phyloP scores from a whole-genome alignment of 2,888 invertebrate genomes.

The Drosophila macrospina region DNA sequence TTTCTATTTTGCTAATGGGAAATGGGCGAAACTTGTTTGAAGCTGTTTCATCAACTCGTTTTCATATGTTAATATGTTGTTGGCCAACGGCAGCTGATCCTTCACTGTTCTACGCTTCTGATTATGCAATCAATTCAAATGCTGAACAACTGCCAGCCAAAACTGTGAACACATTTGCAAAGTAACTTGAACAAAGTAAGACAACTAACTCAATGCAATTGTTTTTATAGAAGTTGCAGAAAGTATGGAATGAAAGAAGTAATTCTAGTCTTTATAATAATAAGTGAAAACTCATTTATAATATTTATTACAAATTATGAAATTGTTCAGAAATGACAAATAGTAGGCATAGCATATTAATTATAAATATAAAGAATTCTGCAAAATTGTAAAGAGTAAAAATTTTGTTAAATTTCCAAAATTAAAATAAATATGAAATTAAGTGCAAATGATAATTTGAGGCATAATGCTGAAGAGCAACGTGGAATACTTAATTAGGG shows the following conservation, averaged over 20 bases:
- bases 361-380: neutral
- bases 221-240: neutral
- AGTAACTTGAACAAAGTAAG: neutral
- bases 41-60: conserved; percentile 65
- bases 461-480: neutral
- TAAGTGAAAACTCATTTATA: neutral
- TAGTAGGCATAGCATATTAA: neutral
- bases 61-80: conserved; percentile 59
- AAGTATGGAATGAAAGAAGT: neutral
- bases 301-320: too few relatives aligned
- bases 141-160: conserved; percentile 26
- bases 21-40: conserved; percentile 50
- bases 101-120: too few relatives aligned
- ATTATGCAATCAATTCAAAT: conserved; percentile 25
- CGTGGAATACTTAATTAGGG: neutral
- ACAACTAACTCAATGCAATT: neutral
- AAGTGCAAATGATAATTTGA: neutral
- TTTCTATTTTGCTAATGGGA: conserved; percentile 20
- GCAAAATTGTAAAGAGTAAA: neutral
- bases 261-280: neutral
- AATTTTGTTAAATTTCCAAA: too few relatives aligned
- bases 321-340: too few relatives aligned
- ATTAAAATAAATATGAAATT: too few relatives aligned
- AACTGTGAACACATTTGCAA: conserved; percentile 42
- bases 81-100: conserved; percentile 47